Percentiles rank a stretch among this genome's conserved stretches.
Conservation (phyloP, 2,113 vertebrate species). For the Phalacrocorax carbo region DNA sequence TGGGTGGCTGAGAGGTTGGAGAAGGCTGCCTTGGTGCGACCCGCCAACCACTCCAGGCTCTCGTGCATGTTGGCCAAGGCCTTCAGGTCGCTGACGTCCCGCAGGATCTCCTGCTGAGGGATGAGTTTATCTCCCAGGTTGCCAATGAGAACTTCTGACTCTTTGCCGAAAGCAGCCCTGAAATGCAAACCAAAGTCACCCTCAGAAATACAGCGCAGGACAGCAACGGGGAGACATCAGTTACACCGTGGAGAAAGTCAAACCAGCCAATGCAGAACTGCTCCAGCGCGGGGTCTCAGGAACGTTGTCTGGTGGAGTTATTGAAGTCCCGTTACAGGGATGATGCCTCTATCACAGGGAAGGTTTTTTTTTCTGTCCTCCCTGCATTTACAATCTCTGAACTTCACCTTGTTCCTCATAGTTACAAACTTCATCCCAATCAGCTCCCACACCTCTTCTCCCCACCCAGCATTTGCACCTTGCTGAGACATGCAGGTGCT, state of each 20-base stretch:
- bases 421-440: background rate
- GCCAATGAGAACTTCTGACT: conserved; percentile 95
- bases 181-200: background rate
- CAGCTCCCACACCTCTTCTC: background rate
- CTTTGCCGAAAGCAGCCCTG: conserved; percentile 94
- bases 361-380: background rate
- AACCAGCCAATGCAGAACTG: fast-evolving
- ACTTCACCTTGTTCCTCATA: background rate
- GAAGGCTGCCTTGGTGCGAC: conserved; percentile 85
- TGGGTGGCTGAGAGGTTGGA: conserved; percentile 80
- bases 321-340: background rate
- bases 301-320: background rate
- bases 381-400: background rate
- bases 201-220: background rate
- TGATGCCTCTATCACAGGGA: background rate
- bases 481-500: background rate
- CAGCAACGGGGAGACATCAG: background rate
- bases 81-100: conserved; percentile 95
- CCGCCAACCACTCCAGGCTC: conserved; percentile 96
- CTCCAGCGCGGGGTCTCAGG: fast-evolving
- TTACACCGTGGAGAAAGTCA: background rate
- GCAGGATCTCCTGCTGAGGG: conserved; percentile 92
- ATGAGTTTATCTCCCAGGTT: conserved; percentile 97
- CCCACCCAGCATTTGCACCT: background rate
- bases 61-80: conserved; percentile 96